Evolutionary conservation across 2,113 vertebrate species (phyloP), one percentile per base, ranked within the genome.

Genomic region (Uria aalge): DNA sequence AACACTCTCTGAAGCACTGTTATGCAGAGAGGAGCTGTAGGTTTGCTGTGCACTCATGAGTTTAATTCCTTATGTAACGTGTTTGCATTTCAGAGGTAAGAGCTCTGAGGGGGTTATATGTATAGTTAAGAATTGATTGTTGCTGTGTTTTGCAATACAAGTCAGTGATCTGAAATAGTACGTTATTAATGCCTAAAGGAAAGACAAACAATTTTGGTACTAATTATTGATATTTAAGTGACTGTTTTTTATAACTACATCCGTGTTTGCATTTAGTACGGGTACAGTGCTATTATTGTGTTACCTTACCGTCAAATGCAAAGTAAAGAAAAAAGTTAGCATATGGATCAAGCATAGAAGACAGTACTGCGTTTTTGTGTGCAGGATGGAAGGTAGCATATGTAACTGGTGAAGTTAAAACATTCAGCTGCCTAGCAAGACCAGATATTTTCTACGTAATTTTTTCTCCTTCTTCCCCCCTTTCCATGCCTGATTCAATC

Each of bases 51-150:
- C 82, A 30, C 64, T 95, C 68, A 21, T 5, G 83, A 74, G 85
- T 92, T 93, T 92, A 84, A 92, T 90, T 84, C 0, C 0, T 94
- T 93, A 76, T 59, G 81, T 94, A 85, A 94, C 38, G 27, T 26
- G 71, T 94, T 95, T 92, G 90, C 69, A 41, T 96, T 90, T 95
- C 91, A 68, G 73, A 93, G 56, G 88, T 80, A 30, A 29, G 47
- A 66, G 91, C 79, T 88, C 40, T 29, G 82, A 83, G 74, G 20
- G 43, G 36, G 26, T 83, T 64, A 8, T 40, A 16, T 45, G 10
- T 30, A 10, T 18, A 36, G 87, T 63, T 72, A 57, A 73, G 90
- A 81, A 93, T 50, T 81, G 69, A 41, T 76, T 63, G n/a, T 64
- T 73, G 52, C 55, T 76, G 24, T 53, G 14, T 71, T 90, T 69